These are phyloP conservation scores for Anguilla japonica DNA, from an alignment of 2,113 vertebrate genomes.

Conservation along the genomic window DNA sequence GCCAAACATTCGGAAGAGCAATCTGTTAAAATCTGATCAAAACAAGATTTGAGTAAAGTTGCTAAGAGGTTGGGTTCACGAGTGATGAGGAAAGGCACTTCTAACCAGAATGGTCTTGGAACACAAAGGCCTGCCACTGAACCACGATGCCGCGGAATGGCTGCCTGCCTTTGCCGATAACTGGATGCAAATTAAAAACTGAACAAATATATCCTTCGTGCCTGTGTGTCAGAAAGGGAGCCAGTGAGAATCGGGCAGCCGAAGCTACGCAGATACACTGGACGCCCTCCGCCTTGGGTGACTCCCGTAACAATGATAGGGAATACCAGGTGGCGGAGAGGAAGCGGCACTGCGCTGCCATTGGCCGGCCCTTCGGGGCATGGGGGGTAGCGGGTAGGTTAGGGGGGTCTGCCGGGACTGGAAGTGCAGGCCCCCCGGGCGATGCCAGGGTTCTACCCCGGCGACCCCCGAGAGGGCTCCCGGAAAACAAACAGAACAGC, in stretches of 20 bases:
- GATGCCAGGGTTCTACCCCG: not conserved
- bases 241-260: not conserved
- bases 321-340: not conserved
- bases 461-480: not conserved
- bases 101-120: not conserved
- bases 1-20: too few species aligned
- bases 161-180: not conserved
- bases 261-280: not conserved
- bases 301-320: not conserved
- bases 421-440: not conserved
- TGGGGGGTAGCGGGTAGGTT: not conserved
- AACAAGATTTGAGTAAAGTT: too few species aligned
- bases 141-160: not conserved
- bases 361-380: not conserved
- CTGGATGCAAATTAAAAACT: not conserved
- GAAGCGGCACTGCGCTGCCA: conserved; percentile 2
- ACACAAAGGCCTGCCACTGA: not conserved
- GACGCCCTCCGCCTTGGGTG: not conserved
- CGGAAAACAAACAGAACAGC: not conserved
- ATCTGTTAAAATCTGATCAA: too few species aligned
- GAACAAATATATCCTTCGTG: not conserved
- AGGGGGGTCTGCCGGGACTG: not conserved
- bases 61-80: not conserved
- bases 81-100: not conserved
- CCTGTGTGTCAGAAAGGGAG: not conserved